Base-by-base conservation (phyloP, 2,113 vertebrate species). In the Chelonoidis abingdonii region DNA sequence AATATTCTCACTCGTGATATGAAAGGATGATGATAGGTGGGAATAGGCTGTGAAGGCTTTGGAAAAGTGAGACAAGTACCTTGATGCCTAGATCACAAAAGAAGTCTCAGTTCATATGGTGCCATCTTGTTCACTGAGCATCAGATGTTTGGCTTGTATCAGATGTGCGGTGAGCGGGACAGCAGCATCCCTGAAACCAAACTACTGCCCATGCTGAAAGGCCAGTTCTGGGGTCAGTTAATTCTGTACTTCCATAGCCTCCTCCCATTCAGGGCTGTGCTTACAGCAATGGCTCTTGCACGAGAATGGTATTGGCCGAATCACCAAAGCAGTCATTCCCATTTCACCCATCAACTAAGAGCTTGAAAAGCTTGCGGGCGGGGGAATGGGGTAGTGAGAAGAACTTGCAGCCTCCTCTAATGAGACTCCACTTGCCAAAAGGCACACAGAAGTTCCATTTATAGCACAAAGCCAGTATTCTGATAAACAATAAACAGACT, bases 401-500 rank as follows among this genome's bases (percentile, higher is more conserved):
- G 86, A n/a, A 94, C 84, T 87, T 84, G 76, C 83, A 84, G 79
- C 47, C 80, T 84, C 87, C 65, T n/a, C 8, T 3, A 13, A 89
- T 88, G 88, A 91, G 44, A 14, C 76, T 89, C n/a, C 59, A 81
- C 25, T n/a, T 87, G 86, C 93, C 65, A 72, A 59, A 11, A 11
- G 86, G 50, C 21, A 59, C 4, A 91, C 84, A 83, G n/a, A 91
- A 80, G 72, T 41, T 62, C 72, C 38, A 92, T 72, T 95, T 57
- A 94, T 87, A 72, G 72, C 86, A 91, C 62, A 93, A 85, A 93
- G 54, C 52, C 82, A 89, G 83, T 17, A n/a, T 88, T 92, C 56
- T 96, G 86, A 93, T n/a, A 89, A 69, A 57, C 84, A 96, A 89
- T 52, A 84, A 83, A 75, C 89, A 96, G 93, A 92, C 88, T 96